Base-by-base conservation (phyloP, 2,797 vertebrate genomes). In the Sphenodon punctatus region DNA sequence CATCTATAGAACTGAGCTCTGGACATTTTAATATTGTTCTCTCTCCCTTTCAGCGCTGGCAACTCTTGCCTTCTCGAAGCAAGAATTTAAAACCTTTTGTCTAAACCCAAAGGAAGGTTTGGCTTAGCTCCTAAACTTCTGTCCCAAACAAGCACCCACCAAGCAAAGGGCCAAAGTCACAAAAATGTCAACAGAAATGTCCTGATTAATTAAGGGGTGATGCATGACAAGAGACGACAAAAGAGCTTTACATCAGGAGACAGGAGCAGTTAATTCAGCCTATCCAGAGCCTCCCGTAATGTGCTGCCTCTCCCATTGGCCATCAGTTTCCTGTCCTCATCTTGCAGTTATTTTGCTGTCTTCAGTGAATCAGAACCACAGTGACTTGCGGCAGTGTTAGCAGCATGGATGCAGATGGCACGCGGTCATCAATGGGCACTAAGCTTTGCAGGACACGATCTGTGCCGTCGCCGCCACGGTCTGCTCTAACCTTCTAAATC, bases 371-470 rank as follows among this genome's bases (percentile, higher is more conserved):
- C 1, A 2, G 8, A 66, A 22, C 12, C 60, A 69, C 10, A 58
- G 12, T 3, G 9, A 49, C 2, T 3, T n/a, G 19, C 34, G 41
- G 19, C 19, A 9, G 30, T 12, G 15, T 1, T 6, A 25, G 22
- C 8, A 42, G 70, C 12, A 6, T 3, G 49, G 20, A 32, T 36
- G 56, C 27, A 42, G 75, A 67, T 64, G 49, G 9, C 56, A 23
- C 43, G 69, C 13, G 30, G 20, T 1, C 5, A 1, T 17, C 19
- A n/a, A n/a, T 56, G 11, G 19, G 1, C 4, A 56, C 32, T 6
- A 6, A 38, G 45, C 0, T 0, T 13, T 15, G 17, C 41, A 25
- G 27, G 5, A 13, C 32, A 16, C 7, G n/a, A 10, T 0, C 3
- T 22, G 46, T 39, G n/a, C 23, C 53, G 34, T 34, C 34, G 5